phyloP scores from a whole-genome alignment of 2,797 vertebrate genomes.

The Fundulus diaphanus region DNA sequence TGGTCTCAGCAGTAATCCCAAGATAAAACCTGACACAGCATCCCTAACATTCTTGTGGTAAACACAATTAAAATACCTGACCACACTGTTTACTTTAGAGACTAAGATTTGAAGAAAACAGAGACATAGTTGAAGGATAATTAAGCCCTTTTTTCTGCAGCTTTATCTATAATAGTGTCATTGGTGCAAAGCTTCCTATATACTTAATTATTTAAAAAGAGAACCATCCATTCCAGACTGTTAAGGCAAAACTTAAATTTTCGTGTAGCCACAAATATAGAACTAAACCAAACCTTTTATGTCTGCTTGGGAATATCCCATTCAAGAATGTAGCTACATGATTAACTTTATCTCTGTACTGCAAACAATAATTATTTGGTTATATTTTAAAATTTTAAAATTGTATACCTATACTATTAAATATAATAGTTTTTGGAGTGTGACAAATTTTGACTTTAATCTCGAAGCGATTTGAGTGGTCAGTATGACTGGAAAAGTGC shows the following conservation, averaged over 20 bases:
- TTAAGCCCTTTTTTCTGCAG: neutral
- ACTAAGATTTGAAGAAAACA: constrained; percentile 2
- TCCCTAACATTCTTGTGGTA: neutral
- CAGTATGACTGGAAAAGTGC: too few species aligned
- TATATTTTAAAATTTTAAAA: neutral
- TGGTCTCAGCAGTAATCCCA: neutral
- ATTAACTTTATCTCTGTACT: neutral
- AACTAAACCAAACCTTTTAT: neutral
- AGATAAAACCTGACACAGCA: neutral
- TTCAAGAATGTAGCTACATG: neutral
- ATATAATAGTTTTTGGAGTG: neutral
- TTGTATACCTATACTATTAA: neutral
- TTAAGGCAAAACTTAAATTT: neutral
- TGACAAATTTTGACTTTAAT: neutral
- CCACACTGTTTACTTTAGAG: neutral
- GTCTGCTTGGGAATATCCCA: neutral
- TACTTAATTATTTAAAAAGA: neutral
- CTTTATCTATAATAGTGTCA: neutral
- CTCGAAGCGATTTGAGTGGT: too few species aligned
- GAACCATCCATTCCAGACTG: neutral
- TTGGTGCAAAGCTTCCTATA: neutral
- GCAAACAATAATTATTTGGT: neutral
- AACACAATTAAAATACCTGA: neutral
- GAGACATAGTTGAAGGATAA: neutral
- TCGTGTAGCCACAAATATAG: neutral